Percentiles rank a stretch among this genome's conserved stretches.
phyloP scores from a whole-genome alignment of 2,797 vertebrate species.

The Psittacula derbiana region DNA sequence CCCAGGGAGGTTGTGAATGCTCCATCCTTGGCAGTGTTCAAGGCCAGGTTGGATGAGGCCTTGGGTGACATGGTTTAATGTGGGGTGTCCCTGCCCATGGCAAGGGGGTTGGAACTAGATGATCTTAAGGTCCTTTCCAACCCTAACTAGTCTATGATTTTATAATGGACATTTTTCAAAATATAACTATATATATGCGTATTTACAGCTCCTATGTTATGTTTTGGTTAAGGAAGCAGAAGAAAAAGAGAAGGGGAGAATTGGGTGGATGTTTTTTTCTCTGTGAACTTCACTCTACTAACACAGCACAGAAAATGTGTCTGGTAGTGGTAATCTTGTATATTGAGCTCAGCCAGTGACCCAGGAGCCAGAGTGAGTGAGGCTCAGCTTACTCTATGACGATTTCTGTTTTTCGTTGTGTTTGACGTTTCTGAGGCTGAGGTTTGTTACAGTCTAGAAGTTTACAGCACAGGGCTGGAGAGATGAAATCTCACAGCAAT shows the following conservation, averaged over 20 bases:
- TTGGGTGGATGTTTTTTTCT: not conserved
- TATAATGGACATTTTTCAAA: not conserved
- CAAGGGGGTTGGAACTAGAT: no score
- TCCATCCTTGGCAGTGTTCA: no score
- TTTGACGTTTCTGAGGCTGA: conserved; percentile 49
- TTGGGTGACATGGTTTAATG: no score
- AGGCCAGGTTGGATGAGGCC: no score
- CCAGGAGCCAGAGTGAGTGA: conserved; percentile 22
- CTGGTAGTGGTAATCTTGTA: not conserved
- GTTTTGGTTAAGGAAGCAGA: not conserved
- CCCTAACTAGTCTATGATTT: no score
- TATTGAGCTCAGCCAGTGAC: not conserved
- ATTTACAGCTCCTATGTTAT: not conserved
- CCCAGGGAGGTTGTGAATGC: no score
- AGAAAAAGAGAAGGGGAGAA: not conserved
- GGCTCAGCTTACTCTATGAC: not conserved
- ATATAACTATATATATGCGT: not conserved
- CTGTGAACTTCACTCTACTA: not conserved
- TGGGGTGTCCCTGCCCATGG: no score
- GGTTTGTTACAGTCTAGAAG: conserved; percentile 30
- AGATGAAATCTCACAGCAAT: conserved; percentile 40
- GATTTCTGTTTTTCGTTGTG: conserved; percentile 51
- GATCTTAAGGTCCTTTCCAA: no score
- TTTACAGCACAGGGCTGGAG: conserved; percentile 33
- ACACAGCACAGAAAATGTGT: not conserved